Base-by-base conservation (phyloP, 2,113 vertebrate species). In the Dascyllus trimaculatus region DNA sequence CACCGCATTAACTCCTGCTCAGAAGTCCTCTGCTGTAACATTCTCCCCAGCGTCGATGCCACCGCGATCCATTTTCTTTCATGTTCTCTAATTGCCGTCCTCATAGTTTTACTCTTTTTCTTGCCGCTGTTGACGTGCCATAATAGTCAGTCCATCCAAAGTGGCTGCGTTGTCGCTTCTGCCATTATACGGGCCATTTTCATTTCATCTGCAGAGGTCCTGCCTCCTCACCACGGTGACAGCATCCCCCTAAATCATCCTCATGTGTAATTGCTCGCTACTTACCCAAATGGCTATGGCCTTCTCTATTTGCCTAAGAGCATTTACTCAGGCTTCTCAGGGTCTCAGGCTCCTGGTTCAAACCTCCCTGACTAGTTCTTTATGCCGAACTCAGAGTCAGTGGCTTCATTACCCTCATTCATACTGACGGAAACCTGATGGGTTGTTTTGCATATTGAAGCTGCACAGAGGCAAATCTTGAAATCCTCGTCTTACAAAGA, bases 81-180 rank as follows among this genome's bases (percentile, higher is more conserved):
- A 73, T 82, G 73, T 77, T 88, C 87, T 71, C 88, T 94, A 93
- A 94, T 94, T 93, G 87, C 85, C 10, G 52, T 66, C 84, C 92
- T 93, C 94, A 93, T 93, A 86, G 90, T 94, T 93, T 90, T 77
- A 80, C 90, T 90, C 92, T 94, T 93, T 93, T 90, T 94, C 93
- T 92, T 89, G 80, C 71, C 68, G 22, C 79, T 93, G 93, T 93
- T 93, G 93, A 95, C 93, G 73, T 74, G 86, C 89, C 11, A 14
- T 95, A 94, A 94, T 94, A 90, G 92, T 92, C 92, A 69, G 86
- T 89, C 84, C 88, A 64, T 91, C 90, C 89, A 91, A 90, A 92
- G 90, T 90, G 93, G 90, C 71, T 78, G 86, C 79, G 61, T 78
- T 85, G 83, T 92, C 85, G 77, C 91, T 88, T 81, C 68, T 71